Evolutionary conservation across 2,888 invertebrate species (phyloP), one percentile per base, ranked within the genome.

Genomic region (Euplexia lucipara): DNA sequence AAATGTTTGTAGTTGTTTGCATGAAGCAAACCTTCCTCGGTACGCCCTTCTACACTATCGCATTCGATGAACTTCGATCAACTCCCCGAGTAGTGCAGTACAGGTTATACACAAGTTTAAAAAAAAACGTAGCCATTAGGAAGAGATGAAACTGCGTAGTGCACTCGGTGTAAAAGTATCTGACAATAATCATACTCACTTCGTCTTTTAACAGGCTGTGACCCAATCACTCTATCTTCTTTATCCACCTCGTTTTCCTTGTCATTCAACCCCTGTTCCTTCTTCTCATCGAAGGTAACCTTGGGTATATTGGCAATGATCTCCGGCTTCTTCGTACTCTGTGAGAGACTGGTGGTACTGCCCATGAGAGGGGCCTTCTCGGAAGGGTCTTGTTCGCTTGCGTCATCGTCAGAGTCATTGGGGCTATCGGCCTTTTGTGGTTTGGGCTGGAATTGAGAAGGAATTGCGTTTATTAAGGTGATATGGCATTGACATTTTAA

Each of bases 301-400:
- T 94, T 95, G 41, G 95, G 94, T 39, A 94, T 83, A 52, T 95
- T 94, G 54, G 93, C 87, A n/a, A 94, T 92, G 39, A 95, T 93
- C 73, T 94, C 95, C 0, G 95, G 94, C 52, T 93, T 95, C 75
- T 91, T 93, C 34, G 59, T 81, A 1, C 78, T 74, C 37, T 88
- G 87, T 0, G 87, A 70, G 5, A 94, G 83, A 69, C 91, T 94
- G 22, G 79, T 82, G 0, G 92, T 90, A 60, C 92, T 92, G 58
- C 92, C 93, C 95, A 95, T 95, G 34, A 95, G 91, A 0, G 95
- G 95, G 0, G 93, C 94, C 47, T 92, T 91, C 83, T 95, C 95
- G 1, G 95, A 95, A 0, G 91, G 91, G 53, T 94, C 93, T 22
- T 91, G 87, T 20, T 95, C 95, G 61, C 91, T 93, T 4, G 88